A percentile compares a stretch with the other conserved stretches of the same genome.
Conservation (phyloP, 2,797 vertebrate genomes). For the Halcyon smyrnensis region DNA sequence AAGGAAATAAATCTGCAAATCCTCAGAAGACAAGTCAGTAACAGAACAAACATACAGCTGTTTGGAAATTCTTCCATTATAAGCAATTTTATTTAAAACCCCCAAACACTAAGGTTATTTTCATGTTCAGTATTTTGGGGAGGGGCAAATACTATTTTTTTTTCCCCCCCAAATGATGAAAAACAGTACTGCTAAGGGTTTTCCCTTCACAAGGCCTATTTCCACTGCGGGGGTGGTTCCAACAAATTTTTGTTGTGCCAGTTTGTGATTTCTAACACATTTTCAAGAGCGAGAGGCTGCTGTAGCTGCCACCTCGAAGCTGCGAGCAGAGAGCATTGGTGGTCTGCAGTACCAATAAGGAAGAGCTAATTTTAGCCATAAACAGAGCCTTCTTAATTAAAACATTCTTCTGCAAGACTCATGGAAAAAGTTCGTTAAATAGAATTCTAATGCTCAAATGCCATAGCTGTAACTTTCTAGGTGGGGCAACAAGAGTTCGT, state of each 20-base stretch:
- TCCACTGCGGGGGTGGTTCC: neutral
- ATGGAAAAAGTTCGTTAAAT: neutral
- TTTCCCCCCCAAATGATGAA: neutral
- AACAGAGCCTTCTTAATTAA: neutral
- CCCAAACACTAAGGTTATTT: neutral
- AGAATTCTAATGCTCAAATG: neutral
- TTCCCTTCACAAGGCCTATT: neutral
- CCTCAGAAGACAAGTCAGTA: neutral
- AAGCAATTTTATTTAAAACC: neutral
- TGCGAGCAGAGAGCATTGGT: neutral
- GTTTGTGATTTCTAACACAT: conserved; percentile 18
- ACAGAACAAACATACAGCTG: neutral
- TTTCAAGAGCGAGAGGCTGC: neutral
- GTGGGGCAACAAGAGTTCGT: neutral
- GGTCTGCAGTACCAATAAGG: neutral
- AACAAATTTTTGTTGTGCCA: neutral
- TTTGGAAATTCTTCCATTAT: neutral
- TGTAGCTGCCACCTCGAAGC: neutral
- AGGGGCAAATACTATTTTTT: neutral
- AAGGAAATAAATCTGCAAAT: neutral
- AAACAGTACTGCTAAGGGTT: neutral
- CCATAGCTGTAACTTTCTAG: neutral
- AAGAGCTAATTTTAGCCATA: neutral
- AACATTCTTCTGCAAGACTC: neutral
- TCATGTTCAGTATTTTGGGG: neutral